A percentile compares a stretch with the other conserved stretches of the same genome.
Conservation (phyloP, 2,888 invertebrate species). For the Drosophila neotestacea region DNA sequence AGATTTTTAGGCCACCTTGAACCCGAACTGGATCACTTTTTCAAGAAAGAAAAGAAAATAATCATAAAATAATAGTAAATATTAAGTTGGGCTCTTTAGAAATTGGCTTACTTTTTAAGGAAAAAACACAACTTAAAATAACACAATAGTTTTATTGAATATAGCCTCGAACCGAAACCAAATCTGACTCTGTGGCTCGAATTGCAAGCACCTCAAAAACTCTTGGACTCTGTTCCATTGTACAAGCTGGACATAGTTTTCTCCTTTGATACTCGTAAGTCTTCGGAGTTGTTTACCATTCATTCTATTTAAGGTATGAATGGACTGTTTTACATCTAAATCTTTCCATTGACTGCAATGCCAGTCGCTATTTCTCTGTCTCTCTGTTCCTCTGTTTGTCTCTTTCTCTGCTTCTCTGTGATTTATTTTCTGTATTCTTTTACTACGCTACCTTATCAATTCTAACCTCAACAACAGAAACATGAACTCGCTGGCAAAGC, state of each 20-base stretch:
- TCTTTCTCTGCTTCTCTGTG: background rate
- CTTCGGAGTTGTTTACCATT: background rate
- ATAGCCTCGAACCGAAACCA: too few relatives aligned
- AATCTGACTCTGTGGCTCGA: too few relatives aligned
- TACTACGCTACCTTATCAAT: slow-evolving; percentile 15
- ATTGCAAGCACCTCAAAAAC: too few relatives aligned
- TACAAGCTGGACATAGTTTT: background rate
- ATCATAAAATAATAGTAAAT: too few relatives aligned
- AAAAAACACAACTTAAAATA: too few relatives aligned
- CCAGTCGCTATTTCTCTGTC: background rate
- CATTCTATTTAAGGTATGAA: background rate
- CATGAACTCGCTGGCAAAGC: slow-evolving; percentile 10
- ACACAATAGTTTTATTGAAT: too few relatives aligned
- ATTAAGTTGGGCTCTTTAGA: too few relatives aligned
- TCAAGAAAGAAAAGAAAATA: too few relatives aligned
- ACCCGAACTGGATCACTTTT: too few relatives aligned
- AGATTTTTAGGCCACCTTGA: too few relatives aligned
- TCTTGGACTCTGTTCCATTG: background rate
- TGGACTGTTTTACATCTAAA: background rate
- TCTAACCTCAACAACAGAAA: slow-evolving; percentile 15
- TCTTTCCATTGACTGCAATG: slow-evolving; percentile 2
- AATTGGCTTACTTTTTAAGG: too few relatives aligned
- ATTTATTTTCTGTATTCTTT: background rate
- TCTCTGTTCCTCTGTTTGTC: too few relatives aligned
- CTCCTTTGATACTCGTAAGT: background rate